phyloP scores from a whole-genome alignment of 1,140 invertebrate genomes.

The Polyergus mexicanus region DNA sequence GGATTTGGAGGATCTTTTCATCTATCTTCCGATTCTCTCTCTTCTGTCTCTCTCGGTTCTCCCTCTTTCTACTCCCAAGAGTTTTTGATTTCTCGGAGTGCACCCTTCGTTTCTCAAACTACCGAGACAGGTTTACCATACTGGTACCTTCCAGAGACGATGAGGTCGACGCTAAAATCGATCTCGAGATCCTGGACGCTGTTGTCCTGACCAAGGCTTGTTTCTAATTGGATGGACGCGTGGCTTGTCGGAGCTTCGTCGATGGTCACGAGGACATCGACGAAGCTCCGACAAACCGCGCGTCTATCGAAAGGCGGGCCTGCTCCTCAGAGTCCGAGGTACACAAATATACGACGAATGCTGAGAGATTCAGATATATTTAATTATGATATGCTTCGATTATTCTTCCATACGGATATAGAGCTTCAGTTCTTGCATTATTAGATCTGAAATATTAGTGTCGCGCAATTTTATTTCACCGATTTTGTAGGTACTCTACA shows the following conservation, averaged over 20 bases:
- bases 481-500: not conserved
- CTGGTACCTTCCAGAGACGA: conserved; percentile 27
- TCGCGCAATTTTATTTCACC: not conserved
- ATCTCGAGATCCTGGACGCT: conserved; percentile 40
- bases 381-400: conserved; percentile 1
- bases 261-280: conserved; percentile 12
- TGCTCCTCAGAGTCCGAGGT: not conserved
- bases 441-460: not conserved
- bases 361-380: not conserved
- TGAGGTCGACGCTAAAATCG: conserved; percentile 40
- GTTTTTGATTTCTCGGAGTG: conserved; percentile 66
- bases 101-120: conserved; percentile 54
- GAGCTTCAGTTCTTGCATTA: not conserved
- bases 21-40: conserved; percentile 56
- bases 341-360: conserved; percentile 13
- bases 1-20: conserved; percentile 71
- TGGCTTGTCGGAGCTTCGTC: conserved; percentile 17
- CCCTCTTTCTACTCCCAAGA: not conserved
- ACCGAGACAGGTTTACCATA: conserved; percentile 62
- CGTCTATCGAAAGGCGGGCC: conserved; percentile 36
- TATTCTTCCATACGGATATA: not conserved
- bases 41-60: not conserved
- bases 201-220: conserved; percentile 31
- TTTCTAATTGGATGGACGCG: conserved; percentile 62
- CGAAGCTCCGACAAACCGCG: conserved; percentile 21